A percentile compares a stretch with the other conserved stretches of the same genome.
Evolutionary conservation across 2,797 vertebrate genomes (phyloP).

Genomic region (Tamandua tetradactyla): DNA sequence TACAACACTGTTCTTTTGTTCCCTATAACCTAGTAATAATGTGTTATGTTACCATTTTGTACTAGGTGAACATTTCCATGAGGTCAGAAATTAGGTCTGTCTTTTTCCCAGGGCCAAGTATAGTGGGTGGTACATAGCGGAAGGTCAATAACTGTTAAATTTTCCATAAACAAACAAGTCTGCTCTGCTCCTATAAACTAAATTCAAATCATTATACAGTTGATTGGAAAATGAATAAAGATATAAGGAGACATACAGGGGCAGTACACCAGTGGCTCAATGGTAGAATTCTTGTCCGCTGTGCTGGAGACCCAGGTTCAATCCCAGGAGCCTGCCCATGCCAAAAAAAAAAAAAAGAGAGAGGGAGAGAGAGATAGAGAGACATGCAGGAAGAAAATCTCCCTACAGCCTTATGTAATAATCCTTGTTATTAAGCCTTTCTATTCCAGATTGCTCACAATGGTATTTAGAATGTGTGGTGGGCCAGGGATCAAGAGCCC

Average conservation of each 20-base stretch:
- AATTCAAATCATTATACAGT: neutral
- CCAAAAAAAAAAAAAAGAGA: no score
- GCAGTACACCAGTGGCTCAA: no score
- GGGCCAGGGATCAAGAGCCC: no score
- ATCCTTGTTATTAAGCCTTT: neutral
- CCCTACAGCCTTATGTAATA: neutral
- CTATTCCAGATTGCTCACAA: neutral
- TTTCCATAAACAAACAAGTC: neutral
- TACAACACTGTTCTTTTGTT: neutral
- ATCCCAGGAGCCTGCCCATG: no score
- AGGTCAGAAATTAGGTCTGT: neutral
- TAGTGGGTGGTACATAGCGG: neutral
- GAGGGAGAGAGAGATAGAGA: no score
- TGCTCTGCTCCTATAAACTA: neutral
- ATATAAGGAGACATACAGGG: neutral
- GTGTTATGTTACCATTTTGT: neutral
- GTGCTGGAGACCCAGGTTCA: no score
- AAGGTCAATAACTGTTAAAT: neutral
- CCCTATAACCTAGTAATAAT: neutral
- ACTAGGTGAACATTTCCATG: neutral
- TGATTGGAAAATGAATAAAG: neutral
- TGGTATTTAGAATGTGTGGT: neutral
- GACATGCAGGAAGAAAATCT: neutral
- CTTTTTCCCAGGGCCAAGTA: neutral
- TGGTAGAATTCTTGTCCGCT: no score